A percentile compares a stretch with the other conserved stretches of the same genome.
These are phyloP conservation scores for Protomyctophum bolini DNA, from an alignment of 2,113 vertebrate species.

Conservation along the genomic window DNA sequence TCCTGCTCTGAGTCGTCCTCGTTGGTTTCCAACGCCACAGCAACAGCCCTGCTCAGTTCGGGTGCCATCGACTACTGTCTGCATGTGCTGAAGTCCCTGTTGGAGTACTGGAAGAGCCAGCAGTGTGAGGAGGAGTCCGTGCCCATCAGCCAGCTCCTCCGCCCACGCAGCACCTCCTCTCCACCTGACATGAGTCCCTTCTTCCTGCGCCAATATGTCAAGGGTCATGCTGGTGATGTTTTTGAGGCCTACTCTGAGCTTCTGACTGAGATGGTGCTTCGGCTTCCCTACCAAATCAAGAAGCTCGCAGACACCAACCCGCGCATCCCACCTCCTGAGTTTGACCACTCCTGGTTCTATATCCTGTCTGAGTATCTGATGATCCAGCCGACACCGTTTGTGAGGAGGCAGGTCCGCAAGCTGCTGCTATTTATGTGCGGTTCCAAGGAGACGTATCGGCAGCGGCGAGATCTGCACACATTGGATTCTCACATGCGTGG, in stretches of 20 bases:
- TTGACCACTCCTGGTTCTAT: constrained; percentile 99
- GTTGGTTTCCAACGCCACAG: constrained; percentile 96
- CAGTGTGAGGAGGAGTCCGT: constrained; percentile 94
- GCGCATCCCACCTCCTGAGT: constrained; percentile 92
- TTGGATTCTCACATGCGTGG: constrained; percentile 93
- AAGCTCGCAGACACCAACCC: constrained; percentile 97
- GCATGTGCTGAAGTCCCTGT: constrained; percentile 92
- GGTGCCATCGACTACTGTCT: constrained; percentile 97
- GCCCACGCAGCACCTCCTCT: constrained; percentile 92
- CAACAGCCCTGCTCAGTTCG: constrained; percentile 92
- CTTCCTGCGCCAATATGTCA: constrained; percentile 97
- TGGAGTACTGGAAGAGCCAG: constrained; percentile 98
- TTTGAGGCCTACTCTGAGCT: constrained; percentile 98
- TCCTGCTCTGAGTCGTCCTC: constrained; percentile 97
- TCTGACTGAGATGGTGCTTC: constrained; percentile 96
- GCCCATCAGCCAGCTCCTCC: constrained; percentile 91
- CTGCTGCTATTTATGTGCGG: constrained; percentile 97
- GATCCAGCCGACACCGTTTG: constrained; percentile 98
- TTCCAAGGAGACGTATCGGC: constrained; percentile 97
- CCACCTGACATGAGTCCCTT: constrained; percentile 99
- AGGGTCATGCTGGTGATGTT: constrained; percentile 97
- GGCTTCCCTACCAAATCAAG: constrained; percentile 98
- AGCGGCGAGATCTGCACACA: constrained; percentile 94
- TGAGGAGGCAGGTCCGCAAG: constrained; percentile 96
- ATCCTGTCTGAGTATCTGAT: constrained; percentile 98